These are phyloP conservation scores for Mobula hypostoma DNA, from an alignment of 2,113 vertebrate genomes.

Conservation along the genomic window DNA sequence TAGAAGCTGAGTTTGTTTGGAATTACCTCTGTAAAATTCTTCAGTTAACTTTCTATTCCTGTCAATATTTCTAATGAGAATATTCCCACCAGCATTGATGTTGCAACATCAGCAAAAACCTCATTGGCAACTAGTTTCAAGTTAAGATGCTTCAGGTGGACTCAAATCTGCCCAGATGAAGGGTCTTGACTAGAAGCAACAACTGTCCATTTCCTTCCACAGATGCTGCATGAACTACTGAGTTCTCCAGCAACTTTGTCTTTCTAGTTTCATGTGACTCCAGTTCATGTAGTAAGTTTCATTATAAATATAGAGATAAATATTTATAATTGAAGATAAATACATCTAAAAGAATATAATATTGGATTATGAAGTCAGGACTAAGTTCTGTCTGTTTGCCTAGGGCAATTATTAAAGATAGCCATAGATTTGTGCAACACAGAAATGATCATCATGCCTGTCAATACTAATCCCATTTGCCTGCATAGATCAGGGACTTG, in stretches of 20 bases:
- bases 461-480: too few relatives aligned
- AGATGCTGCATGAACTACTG: too few relatives aligned
- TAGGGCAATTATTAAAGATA: background rate
- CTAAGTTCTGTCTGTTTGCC: background rate
- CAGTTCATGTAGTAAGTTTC: too few relatives aligned
- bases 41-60: background rate
- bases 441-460: too few relatives aligned
- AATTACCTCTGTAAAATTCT: background rate
- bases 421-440: background rate
- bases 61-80: background rate
- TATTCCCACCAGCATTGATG: background rate
- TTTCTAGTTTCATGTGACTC: too few relatives aligned
- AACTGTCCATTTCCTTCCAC: too few relatives aligned
- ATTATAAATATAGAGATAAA: background rate
- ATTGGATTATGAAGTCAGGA: background rate
- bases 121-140: background rate
- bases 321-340: background rate
- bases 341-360: too few relatives aligned
- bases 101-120: background rate
- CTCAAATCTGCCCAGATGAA: too few relatives aligned
- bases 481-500: too few relatives aligned
- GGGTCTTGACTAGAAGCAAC: too few relatives aligned
- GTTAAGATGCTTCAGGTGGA: too few relatives aligned
- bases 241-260: too few relatives aligned
- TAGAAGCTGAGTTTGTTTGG: background rate